phyloP scores from a whole-genome alignment of 1,140 invertebrate species.

The Megalopta genalis region DNA sequence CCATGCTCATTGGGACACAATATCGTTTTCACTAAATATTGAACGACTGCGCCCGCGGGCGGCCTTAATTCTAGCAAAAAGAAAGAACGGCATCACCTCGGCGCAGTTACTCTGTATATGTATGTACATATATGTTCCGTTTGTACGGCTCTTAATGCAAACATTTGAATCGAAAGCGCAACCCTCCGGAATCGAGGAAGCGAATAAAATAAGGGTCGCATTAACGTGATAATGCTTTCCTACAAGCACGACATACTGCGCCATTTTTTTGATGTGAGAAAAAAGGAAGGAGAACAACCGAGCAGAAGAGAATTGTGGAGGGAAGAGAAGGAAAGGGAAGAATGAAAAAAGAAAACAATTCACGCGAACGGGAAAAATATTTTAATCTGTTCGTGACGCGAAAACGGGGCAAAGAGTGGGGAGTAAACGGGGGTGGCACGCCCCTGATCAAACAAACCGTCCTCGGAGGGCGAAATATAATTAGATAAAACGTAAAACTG shows the following conservation, averaged over 20 bases:
- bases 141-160: constrained; percentile 11
- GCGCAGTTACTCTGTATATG: constrained; percentile 48
- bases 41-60: background rate
- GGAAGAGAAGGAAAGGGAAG: no score
- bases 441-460: constrained; percentile 18
- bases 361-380: background rate
- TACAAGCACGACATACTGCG: background rate
- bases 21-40: constrained; percentile 47
- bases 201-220: background rate
- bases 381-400: background rate
- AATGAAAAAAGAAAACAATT: background rate
- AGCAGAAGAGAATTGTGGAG: no score
- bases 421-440: background rate
- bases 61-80: background rate
- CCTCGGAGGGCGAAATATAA: constrained; percentile 43
- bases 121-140: background rate
- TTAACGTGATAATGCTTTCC: background rate
- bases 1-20: background rate
- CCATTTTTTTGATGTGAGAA: background rate
- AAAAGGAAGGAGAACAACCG: background rate
- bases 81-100: constrained; percentile 14
- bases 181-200: constrained; percentile 3
- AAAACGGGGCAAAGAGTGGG: background rate
- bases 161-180: constrained; percentile 24
- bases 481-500: constrained; percentile 55